These are phyloP conservation scores for Nasonia giraulti DNA, from an alignment of 1,140 invertebrate genomes.

Conservation along the genomic window DNA sequence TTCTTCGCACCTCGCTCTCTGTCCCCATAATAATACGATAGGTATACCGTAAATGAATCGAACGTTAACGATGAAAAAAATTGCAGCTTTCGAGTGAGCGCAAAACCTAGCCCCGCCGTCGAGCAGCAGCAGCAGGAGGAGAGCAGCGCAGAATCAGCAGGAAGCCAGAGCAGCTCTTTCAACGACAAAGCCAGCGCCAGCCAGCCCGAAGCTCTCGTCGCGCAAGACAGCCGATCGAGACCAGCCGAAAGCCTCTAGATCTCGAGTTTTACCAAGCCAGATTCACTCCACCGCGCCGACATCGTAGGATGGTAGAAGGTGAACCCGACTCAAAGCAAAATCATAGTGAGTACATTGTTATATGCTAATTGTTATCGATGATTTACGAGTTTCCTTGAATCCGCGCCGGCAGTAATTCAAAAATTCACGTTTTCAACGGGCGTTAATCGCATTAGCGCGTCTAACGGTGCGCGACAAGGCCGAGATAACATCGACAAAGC, in stretches of 20 bases:
- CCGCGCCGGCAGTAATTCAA: too few relatives aligned
- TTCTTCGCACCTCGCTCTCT: too few relatives aligned
- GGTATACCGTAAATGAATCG: too few relatives aligned
- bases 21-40: too few relatives aligned
- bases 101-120: constrained; percentile 71
- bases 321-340: constrained; percentile 82
- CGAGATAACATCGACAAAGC: too few relatives aligned
- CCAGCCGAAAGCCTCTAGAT: constrained; percentile 60
- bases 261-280: constrained; percentile 61
- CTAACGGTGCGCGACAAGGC: background rate
- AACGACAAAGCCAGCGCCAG: constrained; percentile 48
- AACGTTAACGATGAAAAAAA: background rate
- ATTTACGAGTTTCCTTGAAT: too few relatives aligned
- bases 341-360: constrained; percentile 77
- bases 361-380: background rate
- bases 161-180: constrained; percentile 58
- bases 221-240: constrained; percentile 56
- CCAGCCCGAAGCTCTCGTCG: constrained; percentile 52
- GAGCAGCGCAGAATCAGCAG: constrained; percentile 72
- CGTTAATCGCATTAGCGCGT: too few relatives aligned
- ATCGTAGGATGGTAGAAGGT: constrained; percentile 87
- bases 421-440: too few relatives aligned
- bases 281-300: constrained; percentile 69
- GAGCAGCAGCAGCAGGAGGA: constrained; percentile 72
- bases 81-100: constrained; percentile 71